A percentile compares a stretch with the other conserved stretches of the same genome.
These are phyloP conservation scores for Microctonus hyperodae DNA, from an alignment of 2,888 invertebrate genomes.

Conservation along the genomic window DNA sequence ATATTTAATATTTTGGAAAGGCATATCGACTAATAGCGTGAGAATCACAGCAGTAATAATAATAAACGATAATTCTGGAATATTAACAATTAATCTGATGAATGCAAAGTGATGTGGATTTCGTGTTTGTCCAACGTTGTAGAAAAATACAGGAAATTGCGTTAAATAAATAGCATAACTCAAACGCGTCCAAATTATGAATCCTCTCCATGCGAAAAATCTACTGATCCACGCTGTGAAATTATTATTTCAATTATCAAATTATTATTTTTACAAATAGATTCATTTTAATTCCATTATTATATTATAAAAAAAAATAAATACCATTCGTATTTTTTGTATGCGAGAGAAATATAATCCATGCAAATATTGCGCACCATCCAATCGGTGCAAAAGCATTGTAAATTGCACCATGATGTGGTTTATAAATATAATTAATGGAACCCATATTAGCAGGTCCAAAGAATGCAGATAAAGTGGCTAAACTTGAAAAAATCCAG, in stretches of 20 bases:
- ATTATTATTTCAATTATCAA: constrained; percentile 25
- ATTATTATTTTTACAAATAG: constrained; percentile 34
- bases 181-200: constrained; percentile 72
- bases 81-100: constrained; percentile 68
- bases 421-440: constrained; percentile 69
- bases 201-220: constrained; percentile 69
- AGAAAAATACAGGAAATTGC: constrained; percentile 77
- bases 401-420: constrained; percentile 72
- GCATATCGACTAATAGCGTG: constrained; percentile 72
- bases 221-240: constrained; percentile 66
- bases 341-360: constrained; percentile 72
- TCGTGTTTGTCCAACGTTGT: constrained; percentile 71
- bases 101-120: constrained; percentile 69
- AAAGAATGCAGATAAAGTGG: constrained; percentile 67
- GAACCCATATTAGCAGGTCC: constrained; percentile 73
- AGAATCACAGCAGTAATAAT: constrained; percentile 66
- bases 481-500: constrained; percentile 66
- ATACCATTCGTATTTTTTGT: constrained; percentile 65
- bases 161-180: constrained; percentile 76
- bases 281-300: constrained; percentile 55
- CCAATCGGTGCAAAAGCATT: constrained; percentile 75
- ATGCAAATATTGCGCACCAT: constrained; percentile 74
- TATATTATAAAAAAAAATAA: no score
- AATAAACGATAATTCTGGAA: constrained; percentile 69
- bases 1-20: constrained; percentile 74